Percentiles rank a stretch among this genome's conserved stretches.
Evolutionary conservation across 2,888 invertebrate genomes (phyloP).

Genomic region (Dynastes maya): DNA sequence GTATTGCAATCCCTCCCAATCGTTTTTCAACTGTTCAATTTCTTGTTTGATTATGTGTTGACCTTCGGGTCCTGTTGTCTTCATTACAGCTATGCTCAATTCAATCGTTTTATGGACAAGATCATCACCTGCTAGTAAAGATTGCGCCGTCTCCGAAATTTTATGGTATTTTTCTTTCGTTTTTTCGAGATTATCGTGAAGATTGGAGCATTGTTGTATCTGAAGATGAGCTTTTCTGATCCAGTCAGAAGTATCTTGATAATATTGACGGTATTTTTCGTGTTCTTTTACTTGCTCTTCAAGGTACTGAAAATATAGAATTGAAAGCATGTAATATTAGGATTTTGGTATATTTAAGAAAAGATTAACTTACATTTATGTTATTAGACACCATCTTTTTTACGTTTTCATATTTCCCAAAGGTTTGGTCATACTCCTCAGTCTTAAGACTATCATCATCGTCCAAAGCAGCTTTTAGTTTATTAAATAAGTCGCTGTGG

Average conservation of each 20-base stretch:
- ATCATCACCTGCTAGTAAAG: constrained; percentile 82
- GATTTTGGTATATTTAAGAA: not conserved
- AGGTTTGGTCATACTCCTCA: constrained; percentile 80
- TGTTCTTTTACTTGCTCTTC: constrained; percentile 90
- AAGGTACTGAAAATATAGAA: constrained; percentile 73
- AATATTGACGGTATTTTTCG: constrained; percentile 88
- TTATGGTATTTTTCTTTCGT: constrained; percentile 84
- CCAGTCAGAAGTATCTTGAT: constrained; percentile 90
- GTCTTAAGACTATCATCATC: constrained; percentile 76
- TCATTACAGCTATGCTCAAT: constrained; percentile 82
- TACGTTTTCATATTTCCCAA: constrained; percentile 81
- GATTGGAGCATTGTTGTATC: constrained; percentile 88
- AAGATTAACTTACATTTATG: constrained; percentile 67
- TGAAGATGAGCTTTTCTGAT: constrained; percentile 85
- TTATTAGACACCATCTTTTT: constrained; percentile 78
- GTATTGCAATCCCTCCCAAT: constrained; percentile 87
- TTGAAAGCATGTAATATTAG: not conserved
- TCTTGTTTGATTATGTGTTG: constrained; percentile 89
- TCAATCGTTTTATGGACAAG: constrained; percentile 83
- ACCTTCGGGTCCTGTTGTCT: constrained; percentile 87
- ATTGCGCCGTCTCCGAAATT: constrained; percentile 79
- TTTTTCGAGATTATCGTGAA: constrained; percentile 88
- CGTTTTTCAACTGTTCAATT: constrained; percentile 83
- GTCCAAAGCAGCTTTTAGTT: constrained; percentile 81
- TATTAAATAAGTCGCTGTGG: constrained; percentile 85